Base-by-base conservation (phyloP, 2,113 vertebrate species). In the Capricornis sumatraensis region DNA sequence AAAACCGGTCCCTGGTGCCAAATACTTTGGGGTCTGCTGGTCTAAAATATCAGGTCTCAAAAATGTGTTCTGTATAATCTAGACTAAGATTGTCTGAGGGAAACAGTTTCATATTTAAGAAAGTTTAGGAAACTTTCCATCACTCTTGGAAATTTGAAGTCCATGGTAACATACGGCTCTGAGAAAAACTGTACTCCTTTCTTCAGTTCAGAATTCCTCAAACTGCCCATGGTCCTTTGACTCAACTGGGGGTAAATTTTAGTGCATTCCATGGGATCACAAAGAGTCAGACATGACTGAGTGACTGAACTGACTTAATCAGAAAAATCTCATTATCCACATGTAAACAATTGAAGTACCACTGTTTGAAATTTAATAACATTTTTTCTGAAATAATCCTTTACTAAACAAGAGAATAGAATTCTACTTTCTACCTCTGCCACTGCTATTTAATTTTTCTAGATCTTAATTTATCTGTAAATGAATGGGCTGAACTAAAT, bases 301-400 rank as follows among this genome's bases (percentile, higher is more conserved):
- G n/a, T 21, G 21, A 71, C n/a, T 40, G 5, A 71, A 71, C 33
- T 64, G 62, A 67, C n/a, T 78, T 45, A 78, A 40, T 27, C 3
- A 40, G 92, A 62, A 8, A 78, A 92, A 64, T 90, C 43, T 87
- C 40, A 78, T 40, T 16, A 95, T 62, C 40, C 27, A 83, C 27
- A 76, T 52, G 33, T 81, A 90, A 87, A 83, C 91, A 64, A 82
- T 25, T 76, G 23, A 95, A 57, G 3, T 83, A 64, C 25, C 71
- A 93, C 40, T 55, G 21, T 78, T 58, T 91, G 30, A 91, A 94
- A 91, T 93, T 74, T 79, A 43, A 33, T 60, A 82, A 58, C n/a
- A 50, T 93, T 96, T 90, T 96, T 96, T 47, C 53, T 95, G 86
- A 91, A 62, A 89, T 50, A 87, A 90, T 7, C 40, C 71, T 96